Base-by-base conservation (phyloP, 2,113 vertebrate species). In the Zapus hudsonius region DNA sequence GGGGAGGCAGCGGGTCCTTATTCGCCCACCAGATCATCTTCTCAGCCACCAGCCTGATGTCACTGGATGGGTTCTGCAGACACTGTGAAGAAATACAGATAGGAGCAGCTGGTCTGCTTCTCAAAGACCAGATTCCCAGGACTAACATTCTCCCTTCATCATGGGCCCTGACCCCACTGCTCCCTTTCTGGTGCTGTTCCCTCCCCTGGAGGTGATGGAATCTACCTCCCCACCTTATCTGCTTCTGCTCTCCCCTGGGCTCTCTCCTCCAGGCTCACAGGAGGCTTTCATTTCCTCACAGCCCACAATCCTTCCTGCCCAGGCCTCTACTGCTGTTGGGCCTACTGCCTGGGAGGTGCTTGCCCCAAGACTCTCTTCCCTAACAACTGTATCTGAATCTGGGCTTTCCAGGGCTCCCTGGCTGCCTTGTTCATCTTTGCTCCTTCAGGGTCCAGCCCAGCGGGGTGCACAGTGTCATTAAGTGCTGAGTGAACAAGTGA, bases 21-120 rank as follows among this genome's bases (percentile, higher is more conserved):
- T 98, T 99, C 84, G 99, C 98, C 99, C 99, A 99, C 99, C 99
- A 99, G 92, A 99, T 98, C 98, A 99, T 99, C 86, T 99, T 98
- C 97, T 99, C 99, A 0, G 99, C 98, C 87, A 99, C 99, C 97
- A 99, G 98, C 87, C 99, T 98, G 97, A 99, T 99, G 97, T 99
- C 99, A 94, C 99, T 99, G 85, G 99, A 99, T 93, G 99, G 98
- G 95, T 99, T 99, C 98, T 99, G 99, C 91, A 99, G 98, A 99
- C 98, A 99, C 99, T 99, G 96, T 15, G 44, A 47, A 81, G 33
- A 33, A 72, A 11, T 47, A 29, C 67, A n/a, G 61, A 89, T 7
- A 84, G 40, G 38, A 16, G 33, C 8, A 33, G 31, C 31, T 29
- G 33, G 13, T 27, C 36, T 76, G 31, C 47, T 52, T 57, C 76